Evolutionary conservation across 2,888 invertebrate species (phyloP).

Genomic region (Chymomyza fuscimana): DNA sequence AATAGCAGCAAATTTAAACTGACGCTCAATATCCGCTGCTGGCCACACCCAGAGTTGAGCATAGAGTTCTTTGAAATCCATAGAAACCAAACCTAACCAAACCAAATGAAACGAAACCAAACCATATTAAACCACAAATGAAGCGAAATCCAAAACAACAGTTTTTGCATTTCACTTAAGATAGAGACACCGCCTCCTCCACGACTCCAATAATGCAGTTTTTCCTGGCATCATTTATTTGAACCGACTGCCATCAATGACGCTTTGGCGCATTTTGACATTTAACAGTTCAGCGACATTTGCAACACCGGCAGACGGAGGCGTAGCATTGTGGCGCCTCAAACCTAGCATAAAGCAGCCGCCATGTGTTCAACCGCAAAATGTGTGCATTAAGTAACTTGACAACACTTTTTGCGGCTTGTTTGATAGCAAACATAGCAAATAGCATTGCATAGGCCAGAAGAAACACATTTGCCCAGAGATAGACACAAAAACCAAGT

Average conservation of each 20-base stretch:
- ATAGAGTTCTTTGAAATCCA: background rate
- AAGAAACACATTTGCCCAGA: constrained; percentile 1
- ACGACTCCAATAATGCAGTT: background rate
- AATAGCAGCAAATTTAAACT: constrained; percentile 37
- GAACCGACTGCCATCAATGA: constrained; percentile 48
- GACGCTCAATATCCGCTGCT: constrained; percentile 35
- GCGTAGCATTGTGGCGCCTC: constrained; percentile 19
- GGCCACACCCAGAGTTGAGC: constrained; percentile 43
- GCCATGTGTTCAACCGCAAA: constrained; percentile 49
- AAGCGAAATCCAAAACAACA: background rate
- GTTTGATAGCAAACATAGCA: constrained; percentile 44
- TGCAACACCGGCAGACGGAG: constrained; percentile 26
- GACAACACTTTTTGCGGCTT: constrained; percentile 56
- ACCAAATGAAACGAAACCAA: constrained; percentile 2
- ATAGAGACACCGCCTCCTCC: background rate
- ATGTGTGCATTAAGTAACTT: constrained; percentile 58
- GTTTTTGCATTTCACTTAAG: constrained; percentile 42
- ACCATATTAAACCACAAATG: background rate
- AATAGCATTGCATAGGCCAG: constrained; percentile 22
- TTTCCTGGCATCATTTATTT: constrained; percentile 10
- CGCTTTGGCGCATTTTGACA: constrained; percentile 49
- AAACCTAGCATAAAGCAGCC: constrained; percentile 42
- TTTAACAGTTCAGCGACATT: constrained; percentile 62
- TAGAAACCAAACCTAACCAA: constrained; percentile 16
- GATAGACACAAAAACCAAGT: background rate